phyloP scores from a whole-genome alignment of 1,140 invertebrate genomes.

The Zaprionus capensis region DNA sequence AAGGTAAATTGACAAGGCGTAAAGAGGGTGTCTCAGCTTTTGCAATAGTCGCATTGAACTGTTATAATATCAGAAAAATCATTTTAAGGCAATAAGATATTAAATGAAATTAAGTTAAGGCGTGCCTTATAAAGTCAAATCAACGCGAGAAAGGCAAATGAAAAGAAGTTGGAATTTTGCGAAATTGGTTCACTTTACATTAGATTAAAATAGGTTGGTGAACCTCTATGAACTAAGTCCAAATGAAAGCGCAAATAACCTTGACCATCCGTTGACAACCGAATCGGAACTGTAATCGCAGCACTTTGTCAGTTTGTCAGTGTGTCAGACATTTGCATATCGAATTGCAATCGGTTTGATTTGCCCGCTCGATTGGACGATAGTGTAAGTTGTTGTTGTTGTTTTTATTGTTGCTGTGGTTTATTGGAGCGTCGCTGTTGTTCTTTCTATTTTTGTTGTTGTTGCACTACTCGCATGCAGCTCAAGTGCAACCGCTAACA shows the following conservation, averaged over 20 bases:
- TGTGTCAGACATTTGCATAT: constrained; percentile 75
- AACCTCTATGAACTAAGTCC: background rate
- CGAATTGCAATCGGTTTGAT: constrained; percentile 64
- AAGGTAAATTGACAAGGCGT: constrained; percentile 74
- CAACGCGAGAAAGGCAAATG: no score
- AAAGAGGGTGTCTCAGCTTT: constrained; percentile 8
- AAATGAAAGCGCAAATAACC: constrained; percentile 48
- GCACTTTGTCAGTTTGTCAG: constrained; percentile 74
- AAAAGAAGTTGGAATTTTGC: no score
- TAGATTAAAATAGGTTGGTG: background rate
- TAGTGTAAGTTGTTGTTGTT: constrained; percentile 23
- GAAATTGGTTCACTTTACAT: background rate
- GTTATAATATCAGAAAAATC: background rate
- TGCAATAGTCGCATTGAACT: background rate
- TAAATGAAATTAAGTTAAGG: background rate
- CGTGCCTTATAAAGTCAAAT: no score
- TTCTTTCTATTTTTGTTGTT: constrained; percentile 21
- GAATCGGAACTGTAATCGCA: constrained; percentile 32
- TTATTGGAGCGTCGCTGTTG: constrained; percentile 7
- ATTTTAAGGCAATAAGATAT: constrained; percentile 7
- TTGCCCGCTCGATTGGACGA: constrained; percentile 48
- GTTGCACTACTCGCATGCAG: constrained; percentile 33
- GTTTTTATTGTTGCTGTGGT: constrained; percentile 5
- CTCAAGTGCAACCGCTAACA: constrained; percentile 56
- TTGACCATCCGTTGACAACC: constrained; percentile 43